These are phyloP conservation scores for Conger conger DNA, from an alignment of 2,113 vertebrate species.

Conservation along the genomic window DNA sequence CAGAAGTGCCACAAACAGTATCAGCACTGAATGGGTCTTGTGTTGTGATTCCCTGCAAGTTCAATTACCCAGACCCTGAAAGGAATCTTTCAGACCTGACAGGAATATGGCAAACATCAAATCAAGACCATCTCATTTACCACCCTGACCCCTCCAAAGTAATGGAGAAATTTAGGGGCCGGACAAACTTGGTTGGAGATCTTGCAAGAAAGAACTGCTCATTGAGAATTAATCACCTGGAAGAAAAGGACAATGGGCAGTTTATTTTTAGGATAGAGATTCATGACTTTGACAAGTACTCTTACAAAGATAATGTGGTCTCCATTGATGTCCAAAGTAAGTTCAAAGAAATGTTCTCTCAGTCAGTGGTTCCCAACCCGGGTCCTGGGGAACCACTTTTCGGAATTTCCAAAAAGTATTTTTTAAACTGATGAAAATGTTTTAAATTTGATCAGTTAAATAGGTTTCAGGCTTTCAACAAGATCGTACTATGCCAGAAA, in stretches of 20 bases:
- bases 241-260: slow-evolving; percentile 43
- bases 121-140: slow-evolving; percentile 12
- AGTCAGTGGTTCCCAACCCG: too few relatives aligned
- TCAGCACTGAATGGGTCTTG: slow-evolving; percentile 60
- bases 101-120: slow-evolving; percentile 49
- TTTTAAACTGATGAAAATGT: too few relatives aligned
- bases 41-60: slow-evolving; percentile 65
- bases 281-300: slow-evolving; percentile 28
- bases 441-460: too few relatives aligned
- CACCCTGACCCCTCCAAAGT: slow-evolving; percentile 37
- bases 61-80: slow-evolving; percentile 43
- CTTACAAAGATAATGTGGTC: background rate
- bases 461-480: too few relatives aligned
- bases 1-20: slow-evolving; percentile 40
- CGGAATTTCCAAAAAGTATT: too few relatives aligned
- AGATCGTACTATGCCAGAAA: too few relatives aligned
- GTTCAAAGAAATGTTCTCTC: slow-evolving; percentile 25
- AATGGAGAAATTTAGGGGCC: slow-evolving; percentile 23
- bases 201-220: slow-evolving; percentile 54
- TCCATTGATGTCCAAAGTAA: slow-evolving; percentile 53
- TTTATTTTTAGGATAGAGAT: slow-evolving; percentile 66
- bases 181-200: slow-evolving; percentile 54
- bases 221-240: slow-evolving; percentile 55
- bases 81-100: background rate
- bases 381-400: too few relatives aligned